Evolutionary conservation across 1,140 invertebrate genomes (phyloP), one percentile per base, ranked within the genome.

Genomic region (Plectrocnemia conspersa): DNA sequence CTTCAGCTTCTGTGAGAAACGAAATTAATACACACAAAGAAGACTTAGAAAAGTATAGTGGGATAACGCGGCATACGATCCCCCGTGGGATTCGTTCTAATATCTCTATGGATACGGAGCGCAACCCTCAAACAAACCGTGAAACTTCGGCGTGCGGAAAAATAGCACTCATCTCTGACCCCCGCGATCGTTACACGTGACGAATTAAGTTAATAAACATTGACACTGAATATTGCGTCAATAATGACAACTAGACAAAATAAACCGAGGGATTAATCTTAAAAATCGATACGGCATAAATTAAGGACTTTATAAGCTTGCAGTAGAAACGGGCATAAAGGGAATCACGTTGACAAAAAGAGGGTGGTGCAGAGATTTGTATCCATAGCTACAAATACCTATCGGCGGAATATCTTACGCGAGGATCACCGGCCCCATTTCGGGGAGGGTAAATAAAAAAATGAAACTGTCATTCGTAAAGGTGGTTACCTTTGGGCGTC

Each of bases 391-490:
- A 46, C 44, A 46, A 27, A 27, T 27, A 18, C 44, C 44, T 15
- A 46, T 46, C 44, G 44, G 15, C 21, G 16, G 42, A 29, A 27
- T 46, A 46, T 46, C 44, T 46, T 2, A 27, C 24, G 6, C 13
- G 19, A 27, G 13, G 13, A 27, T 46, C 44, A 19, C 44, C 44
- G 16, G 18, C 23, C n/a, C n/a, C n/a, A n/a, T n/a, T n/a, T n/a
- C n/a, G n/a, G n/a, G 1, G 1, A 46, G 24, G 32, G 44, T 46
- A 46, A 46, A 46, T 46, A 46, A 46, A 46, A n/a, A 46, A 46
- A 46, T 46, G 44, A 46, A 22, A 22, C 24, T 46, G 19, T 27
- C 44, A 10, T 27, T 32, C 44, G 11, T 10, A 32, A 22, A 29
- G 18, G 10, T n/a, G n/a, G n/a, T n/a, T n/a, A n/a, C n/a, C n/a